Evolutionary conservation across 2,797 vertebrate species (phyloP).

Genomic region (Sebastes iracundus): DNA sequence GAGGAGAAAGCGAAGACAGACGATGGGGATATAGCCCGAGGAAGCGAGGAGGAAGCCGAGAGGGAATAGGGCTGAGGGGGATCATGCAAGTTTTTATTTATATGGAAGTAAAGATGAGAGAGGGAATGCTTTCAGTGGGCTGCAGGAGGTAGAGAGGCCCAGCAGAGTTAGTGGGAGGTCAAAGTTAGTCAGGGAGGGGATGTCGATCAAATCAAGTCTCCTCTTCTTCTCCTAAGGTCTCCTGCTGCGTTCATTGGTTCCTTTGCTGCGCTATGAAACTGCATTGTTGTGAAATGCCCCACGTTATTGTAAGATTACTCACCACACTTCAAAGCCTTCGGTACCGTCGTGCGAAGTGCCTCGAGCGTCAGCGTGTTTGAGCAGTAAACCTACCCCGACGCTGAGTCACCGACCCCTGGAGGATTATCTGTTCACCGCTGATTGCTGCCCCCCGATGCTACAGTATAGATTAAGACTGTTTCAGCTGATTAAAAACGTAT

Average conservation of each 20-base stretch:
- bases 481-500: conserved; percentile 34
- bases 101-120: conserved; percentile 31
- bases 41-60: conserved; percentile 29
- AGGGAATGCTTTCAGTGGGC: conserved; percentile 23
- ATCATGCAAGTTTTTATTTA: conserved; percentile 29
- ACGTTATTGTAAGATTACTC: conserved; percentile 72
- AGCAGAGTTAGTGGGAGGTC: conserved; percentile 58
- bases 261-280: conserved; percentile 28
- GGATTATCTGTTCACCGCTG: conserved; percentile 14
- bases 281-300: conserved; percentile 73
- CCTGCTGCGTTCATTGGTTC: conserved; percentile 40
- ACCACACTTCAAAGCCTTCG: conserved; percentile 63
- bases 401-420: conserved; percentile 7
- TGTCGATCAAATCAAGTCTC: conserved; percentile 40
- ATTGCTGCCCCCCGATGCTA: conserved; percentile 24
- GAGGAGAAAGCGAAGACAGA: conserved; percentile 31
- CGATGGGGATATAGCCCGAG: conserved; percentile 8
- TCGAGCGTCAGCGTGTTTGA: conserved; percentile 6
- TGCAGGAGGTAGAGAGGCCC: conserved; percentile 49
- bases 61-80: conserved; percentile 19
- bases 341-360: conserved; percentile 47
- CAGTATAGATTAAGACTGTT: conserved; percentile 19
- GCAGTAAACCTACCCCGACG: neutral
- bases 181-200: conserved; percentile 46
- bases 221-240: conserved; percentile 11